A percentile compares a stretch with the other conserved stretches of the same genome.
These are phyloP conservation scores for Sialis lutaria DNA, from an alignment of 2,888 invertebrate species.

Conservation along the genomic window DNA sequence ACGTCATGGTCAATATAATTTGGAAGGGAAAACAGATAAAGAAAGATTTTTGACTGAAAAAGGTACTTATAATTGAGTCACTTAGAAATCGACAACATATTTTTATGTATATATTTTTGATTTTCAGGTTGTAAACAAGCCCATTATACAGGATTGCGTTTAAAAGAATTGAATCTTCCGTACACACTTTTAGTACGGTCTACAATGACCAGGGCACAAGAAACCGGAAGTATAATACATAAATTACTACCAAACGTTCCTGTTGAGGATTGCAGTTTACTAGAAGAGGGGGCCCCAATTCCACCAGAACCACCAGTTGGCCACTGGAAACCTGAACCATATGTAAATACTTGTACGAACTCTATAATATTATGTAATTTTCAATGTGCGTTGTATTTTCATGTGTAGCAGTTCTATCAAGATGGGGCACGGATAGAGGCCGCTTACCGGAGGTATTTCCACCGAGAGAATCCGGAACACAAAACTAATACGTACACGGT, in stretches of 20 bases:
- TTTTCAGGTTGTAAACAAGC: constrained; percentile 69
- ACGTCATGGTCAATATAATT: constrained; percentile 88
- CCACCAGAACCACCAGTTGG: constrained; percentile 84
- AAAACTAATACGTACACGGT: constrained; percentile 71
- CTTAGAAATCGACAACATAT: not conserved
- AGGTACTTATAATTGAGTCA: constrained; percentile 31
- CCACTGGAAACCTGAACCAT: constrained; percentile 69
- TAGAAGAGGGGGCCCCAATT: constrained; percentile 89
- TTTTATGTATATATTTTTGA: constrained; percentile 4
- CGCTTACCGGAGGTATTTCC: constrained; percentile 83
- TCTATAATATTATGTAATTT: not conserved
- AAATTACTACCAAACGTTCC: constrained; percentile 39
- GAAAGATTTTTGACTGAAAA: constrained; percentile 63
- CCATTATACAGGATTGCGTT: constrained; percentile 60
- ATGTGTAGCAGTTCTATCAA: constrained; percentile 72
- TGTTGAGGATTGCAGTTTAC: constrained; percentile 47
- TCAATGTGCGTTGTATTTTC: constrained; percentile 13
- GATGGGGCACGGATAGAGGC: constrained; percentile 93
- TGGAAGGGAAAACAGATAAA: constrained; percentile 49
- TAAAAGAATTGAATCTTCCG: constrained; percentile 58
- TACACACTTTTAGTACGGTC: constrained; percentile 71
- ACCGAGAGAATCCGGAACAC: constrained; percentile 71
- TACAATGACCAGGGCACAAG: constrained; percentile 84
- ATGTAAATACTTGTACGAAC: constrained; percentile 31
- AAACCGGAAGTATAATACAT: constrained; percentile 74